Conservation (phyloP, 2,888 invertebrate genomes). For the Digitonthophagus gazella region DNA sequence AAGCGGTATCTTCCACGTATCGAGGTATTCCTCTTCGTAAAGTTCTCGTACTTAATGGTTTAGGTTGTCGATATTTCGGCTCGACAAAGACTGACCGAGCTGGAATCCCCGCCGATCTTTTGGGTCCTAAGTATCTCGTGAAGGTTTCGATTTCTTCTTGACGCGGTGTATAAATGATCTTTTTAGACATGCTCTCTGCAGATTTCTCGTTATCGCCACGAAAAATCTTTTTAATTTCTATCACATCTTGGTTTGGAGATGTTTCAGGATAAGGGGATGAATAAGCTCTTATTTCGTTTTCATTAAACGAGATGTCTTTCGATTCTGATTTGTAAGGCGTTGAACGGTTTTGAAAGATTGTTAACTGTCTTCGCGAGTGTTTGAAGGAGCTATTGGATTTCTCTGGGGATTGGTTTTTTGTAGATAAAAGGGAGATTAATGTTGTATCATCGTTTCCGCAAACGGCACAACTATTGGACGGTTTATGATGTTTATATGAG, state of each 20-base stretch:
- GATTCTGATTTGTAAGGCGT: too few species aligned
- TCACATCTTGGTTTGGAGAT: neutral
- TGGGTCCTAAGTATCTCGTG: neutral
- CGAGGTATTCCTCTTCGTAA: neutral
- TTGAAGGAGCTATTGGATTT: too few species aligned
- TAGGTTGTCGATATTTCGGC: neutral
- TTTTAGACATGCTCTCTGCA: neutral
- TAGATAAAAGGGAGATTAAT: slow-evolving; percentile 4
- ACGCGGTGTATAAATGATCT: too few species aligned
- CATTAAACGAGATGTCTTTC: slow-evolving; percentile 20
- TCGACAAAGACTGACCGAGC: neutral
- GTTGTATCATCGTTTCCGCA: slow-evolving; percentile 8
- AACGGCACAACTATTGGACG: neutral
- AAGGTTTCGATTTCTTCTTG: neutral
- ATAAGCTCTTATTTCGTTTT: slow-evolving; percentile 23
- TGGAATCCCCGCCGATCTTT: neutral
- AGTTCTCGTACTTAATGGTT: slow-evolving; percentile 19
- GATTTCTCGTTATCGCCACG: neutral
- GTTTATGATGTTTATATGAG: neutral
- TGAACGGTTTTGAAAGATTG: too few species aligned
- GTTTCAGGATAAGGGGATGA: slow-evolving; percentile 20
- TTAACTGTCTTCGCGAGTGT: too few species aligned
- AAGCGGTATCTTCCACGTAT: slow-evolving; percentile 8
- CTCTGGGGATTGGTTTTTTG: neutral
- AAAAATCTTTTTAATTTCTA: slow-evolving; percentile 10